Evolutionary conservation across 2,113 vertebrate species (phyloP).

Genomic region (Poecile atricapillus): DNA sequence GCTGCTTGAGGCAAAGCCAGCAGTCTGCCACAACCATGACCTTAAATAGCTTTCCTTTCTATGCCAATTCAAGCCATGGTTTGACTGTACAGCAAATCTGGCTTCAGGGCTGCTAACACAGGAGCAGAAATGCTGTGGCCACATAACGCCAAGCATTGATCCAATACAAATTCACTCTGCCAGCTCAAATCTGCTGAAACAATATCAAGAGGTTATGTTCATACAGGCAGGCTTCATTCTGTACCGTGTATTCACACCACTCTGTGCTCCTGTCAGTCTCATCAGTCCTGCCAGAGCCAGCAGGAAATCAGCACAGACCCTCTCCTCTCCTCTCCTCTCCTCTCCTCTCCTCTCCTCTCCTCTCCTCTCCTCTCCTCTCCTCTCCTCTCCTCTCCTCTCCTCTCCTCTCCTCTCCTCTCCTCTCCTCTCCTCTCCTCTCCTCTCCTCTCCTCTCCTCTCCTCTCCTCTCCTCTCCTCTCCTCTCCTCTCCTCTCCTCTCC

Average conservation of each 20-base stretch:
- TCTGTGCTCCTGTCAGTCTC: not conserved
- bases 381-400: no score
- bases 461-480: not conserved
- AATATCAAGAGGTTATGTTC: not conserved
- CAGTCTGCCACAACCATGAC: constrained; percentile 28
- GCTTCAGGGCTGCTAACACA: not conserved
- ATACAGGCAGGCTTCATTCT: not conserved
- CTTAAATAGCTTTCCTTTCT: constrained; percentile 15
- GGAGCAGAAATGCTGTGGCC: not conserved
- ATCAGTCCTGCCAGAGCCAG: not conserved
- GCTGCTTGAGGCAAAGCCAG: not conserved
- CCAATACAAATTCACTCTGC: not conserved
- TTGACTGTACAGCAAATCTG: not conserved
- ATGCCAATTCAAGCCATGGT: not conserved
- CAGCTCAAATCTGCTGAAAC: not conserved
- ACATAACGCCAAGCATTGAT: not conserved
- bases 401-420: not conserved
- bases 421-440: no score
- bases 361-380: no score
- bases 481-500: no score
- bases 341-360: no score
- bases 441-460: no score
- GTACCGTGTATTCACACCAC: not conserved
- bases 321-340: not conserved
- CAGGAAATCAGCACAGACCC: not conserved